Evolutionary conservation across 2,888 invertebrate species (phyloP), one percentile per base, ranked within the genome.

Genomic region (Caenorhabditis zanzibari): DNA sequence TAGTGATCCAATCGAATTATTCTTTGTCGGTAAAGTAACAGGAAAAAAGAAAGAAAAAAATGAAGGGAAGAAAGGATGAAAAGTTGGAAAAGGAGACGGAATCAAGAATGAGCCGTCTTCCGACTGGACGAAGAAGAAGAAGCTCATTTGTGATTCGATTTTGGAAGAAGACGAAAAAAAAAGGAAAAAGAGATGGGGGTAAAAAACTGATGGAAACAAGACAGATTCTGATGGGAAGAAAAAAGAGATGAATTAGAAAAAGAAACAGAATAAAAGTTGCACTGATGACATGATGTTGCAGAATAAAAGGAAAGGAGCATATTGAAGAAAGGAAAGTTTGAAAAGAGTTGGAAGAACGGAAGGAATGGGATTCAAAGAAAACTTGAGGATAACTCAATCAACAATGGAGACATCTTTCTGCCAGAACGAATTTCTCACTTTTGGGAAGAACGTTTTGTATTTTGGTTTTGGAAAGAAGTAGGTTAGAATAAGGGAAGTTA

Each of bases 121-220:
- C 59, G 68, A 49, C 66, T 66, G 68, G 68, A 32, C 16, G 58
- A 44, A 71, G 69, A 71, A 71, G 69, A 71, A 68, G 77, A 59
- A 71, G 77, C 79, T 79, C 79, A 79, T 79, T 79, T 79, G 71
- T 81, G 74, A 81, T 75, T 81, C 81, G 74, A 72, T 73, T 82
- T 82, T 72, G 76, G 72, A 68, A 47, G 64, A 64, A 35, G 56
- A 73, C 14, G 58, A 59, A 19, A 49, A 49, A 41, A 74, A 74
- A 22, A 32, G 44, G 16, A 47, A 58, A 22, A 75, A 28, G 38
- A 54, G 72, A 49, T 14, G 38, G 7, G 59, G 58, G 24, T 28
- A 56, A 66, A 56, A 66, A 35, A 75, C 32, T 63, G 63, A 63
- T 63, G 63, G 47, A 9, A 44, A 56, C 44, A 44, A 44, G 22